Evolutionary conservation across 2,797 vertebrate species (phyloP).

Genomic region (Peromyscus nudipes): DNA sequence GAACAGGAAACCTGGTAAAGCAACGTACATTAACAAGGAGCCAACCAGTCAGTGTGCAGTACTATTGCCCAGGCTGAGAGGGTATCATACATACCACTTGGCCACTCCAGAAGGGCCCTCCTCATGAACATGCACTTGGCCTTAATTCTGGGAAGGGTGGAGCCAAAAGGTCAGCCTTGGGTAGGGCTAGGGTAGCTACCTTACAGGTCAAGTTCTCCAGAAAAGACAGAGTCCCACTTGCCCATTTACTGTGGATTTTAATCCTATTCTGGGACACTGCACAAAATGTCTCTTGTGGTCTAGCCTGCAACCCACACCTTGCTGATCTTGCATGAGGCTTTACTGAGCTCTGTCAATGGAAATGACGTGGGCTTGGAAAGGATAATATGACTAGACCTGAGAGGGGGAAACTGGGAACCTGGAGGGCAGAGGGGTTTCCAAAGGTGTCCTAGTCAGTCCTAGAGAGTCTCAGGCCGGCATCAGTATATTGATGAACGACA

Average conservation of each 20-base stretch:
- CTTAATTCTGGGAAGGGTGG: constrained; percentile 2
- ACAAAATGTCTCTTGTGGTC: neutral
- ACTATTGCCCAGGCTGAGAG: neutral
- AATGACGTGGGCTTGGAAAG: neutral
- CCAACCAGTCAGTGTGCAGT: neutral
- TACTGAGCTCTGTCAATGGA: neutral
- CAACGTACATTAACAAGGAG: neutral
- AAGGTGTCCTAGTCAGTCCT: neutral
- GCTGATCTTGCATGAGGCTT: neutral
- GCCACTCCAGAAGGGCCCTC: neutral
- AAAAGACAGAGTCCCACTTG: neutral
- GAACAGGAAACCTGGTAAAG: neutral
- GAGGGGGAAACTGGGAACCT: neutral
- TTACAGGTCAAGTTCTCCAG: neutral
- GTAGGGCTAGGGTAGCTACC: no score
- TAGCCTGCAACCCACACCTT: neutral
- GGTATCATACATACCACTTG: neutral
- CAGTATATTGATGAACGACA: neutral
- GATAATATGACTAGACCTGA: neutral
- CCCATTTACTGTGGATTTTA: neutral
- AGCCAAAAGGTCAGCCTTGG: neutral
- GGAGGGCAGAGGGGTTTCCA: neutral
- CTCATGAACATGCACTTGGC: neutral
- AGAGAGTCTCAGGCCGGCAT: neutral
- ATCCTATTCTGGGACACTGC: neutral